Evolutionary conservation across 2,113 vertebrate species (phyloP).

Genomic region (Leuciscus idus): DNA sequence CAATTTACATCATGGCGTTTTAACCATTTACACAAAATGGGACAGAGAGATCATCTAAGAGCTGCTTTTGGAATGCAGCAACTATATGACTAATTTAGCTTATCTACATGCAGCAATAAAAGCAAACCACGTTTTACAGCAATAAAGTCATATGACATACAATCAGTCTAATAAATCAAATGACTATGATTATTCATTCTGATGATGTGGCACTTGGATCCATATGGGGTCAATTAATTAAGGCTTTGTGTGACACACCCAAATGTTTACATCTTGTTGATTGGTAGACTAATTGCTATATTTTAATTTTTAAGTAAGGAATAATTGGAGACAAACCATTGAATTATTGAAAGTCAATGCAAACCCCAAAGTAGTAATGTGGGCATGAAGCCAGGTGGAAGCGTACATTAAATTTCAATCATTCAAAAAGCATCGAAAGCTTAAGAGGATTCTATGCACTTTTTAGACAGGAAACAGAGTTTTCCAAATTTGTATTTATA

Average conservation of each 20-base stretch:
- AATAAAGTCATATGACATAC: background rate
- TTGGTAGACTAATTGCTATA: background rate
- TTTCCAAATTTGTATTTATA: background rate
- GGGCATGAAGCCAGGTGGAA: background rate
- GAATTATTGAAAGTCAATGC: background rate
- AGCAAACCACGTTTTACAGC: background rate
- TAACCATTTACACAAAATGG: background rate
- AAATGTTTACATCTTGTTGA: background rate
- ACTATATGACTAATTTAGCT: background rate
- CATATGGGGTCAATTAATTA: background rate
- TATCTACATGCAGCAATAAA: background rate
- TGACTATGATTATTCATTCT: background rate
- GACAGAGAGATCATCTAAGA: background rate
- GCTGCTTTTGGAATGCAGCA: background rate
- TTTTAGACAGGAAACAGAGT: background rate
- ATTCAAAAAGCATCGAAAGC: background rate
- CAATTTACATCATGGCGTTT: background rate
- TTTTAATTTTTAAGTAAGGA: background rate
- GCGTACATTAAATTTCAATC: background rate
- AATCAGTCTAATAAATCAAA: background rate
- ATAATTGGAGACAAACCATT: background rate
- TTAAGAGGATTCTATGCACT: background rate
- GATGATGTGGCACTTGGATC: constrained; percentile 27
- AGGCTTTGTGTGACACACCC: background rate
- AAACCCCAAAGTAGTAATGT: background rate